Conservation (phyloP, 2,888 invertebrate species). For the Neria commutata region DNA sequence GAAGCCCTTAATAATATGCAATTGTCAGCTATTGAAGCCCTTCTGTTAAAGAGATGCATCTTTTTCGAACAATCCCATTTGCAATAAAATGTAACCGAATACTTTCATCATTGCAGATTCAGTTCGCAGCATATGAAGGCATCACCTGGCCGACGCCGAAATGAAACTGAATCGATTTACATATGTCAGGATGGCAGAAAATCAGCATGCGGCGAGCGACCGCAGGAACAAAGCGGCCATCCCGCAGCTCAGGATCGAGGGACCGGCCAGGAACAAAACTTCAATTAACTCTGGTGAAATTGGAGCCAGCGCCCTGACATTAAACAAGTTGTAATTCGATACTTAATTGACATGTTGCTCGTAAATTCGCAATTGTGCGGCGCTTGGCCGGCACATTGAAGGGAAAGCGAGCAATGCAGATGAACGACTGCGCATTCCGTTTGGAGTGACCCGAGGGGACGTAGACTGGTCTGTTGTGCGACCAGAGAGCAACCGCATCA, state of each 20-base stretch:
- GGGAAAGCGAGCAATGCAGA: constrained; percentile 5
- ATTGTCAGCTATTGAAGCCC: no score
- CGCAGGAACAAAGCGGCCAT: constrained; percentile 6
- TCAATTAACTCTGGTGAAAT: constrained; percentile 52
- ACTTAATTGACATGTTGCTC: constrained; percentile 62
- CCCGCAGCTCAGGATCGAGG: constrained; percentile 25
- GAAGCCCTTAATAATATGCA: no score
- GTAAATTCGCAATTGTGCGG: constrained; percentile 58
- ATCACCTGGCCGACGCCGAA: not conserved
- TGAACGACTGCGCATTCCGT: constrained; percentile 42
- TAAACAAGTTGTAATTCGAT: constrained; percentile 63
- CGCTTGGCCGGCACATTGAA: not conserved
- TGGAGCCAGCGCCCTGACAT: constrained; percentile 45
- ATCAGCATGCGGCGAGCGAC: constrained; percentile 7
- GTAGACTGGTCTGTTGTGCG: constrained; percentile 42
- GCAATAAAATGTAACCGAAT: no score
- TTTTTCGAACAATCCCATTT: no score
- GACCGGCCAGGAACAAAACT: constrained; percentile 31
- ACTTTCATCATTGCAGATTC: no score
- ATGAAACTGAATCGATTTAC: constrained; percentile 15
- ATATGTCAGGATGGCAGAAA: constrained; percentile 35
- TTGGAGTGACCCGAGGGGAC: constrained; percentile 52
- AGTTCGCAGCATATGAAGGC: no score
- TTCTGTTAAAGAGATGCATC: no score
- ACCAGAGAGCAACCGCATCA: not conserved